phyloP scores from a whole-genome alignment of 2,113 vertebrate species.

The Saguinus midas region DNA sequence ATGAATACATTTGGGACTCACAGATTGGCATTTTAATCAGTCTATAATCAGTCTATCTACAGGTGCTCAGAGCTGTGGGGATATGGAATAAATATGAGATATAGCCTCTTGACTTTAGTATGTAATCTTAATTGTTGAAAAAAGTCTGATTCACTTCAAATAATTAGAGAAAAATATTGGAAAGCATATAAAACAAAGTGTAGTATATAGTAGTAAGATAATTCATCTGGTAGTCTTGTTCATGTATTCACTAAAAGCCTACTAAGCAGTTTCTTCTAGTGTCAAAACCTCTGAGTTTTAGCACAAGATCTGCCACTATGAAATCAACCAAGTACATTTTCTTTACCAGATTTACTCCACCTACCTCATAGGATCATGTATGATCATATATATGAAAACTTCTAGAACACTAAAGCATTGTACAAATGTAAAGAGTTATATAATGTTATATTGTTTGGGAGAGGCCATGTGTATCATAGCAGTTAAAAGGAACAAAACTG shows the following conservation, averaged over 20 bases:
- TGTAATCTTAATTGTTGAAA: neutral
- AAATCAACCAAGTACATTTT: neutral
- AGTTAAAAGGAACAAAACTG: neutral
- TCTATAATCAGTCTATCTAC: neutral
- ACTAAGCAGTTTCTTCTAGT: neutral
- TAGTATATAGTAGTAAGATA: neutral
- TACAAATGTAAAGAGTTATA: neutral
- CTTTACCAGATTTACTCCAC: neutral
- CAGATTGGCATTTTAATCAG: neutral
- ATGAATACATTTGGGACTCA: neutral
- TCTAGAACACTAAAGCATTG: neutral
- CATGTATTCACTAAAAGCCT: neutral
- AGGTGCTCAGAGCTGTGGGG: neutral
- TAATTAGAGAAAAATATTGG: neutral
- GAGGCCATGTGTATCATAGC: neutral
- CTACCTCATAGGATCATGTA: neutral
- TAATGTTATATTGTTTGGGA: neutral
- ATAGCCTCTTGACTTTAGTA: neutral
- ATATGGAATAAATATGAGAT: neutral
- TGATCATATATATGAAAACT: neutral
- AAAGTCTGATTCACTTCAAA: neutral
- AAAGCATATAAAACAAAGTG: neutral
- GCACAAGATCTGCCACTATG: neutral
- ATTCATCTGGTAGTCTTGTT: neutral
- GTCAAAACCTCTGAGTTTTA: neutral